Percentiles rank a stretch among this genome's conserved stretches.
Conservation (phyloP, 2,113 vertebrate species). For the Ceyx melanurus region DNA sequence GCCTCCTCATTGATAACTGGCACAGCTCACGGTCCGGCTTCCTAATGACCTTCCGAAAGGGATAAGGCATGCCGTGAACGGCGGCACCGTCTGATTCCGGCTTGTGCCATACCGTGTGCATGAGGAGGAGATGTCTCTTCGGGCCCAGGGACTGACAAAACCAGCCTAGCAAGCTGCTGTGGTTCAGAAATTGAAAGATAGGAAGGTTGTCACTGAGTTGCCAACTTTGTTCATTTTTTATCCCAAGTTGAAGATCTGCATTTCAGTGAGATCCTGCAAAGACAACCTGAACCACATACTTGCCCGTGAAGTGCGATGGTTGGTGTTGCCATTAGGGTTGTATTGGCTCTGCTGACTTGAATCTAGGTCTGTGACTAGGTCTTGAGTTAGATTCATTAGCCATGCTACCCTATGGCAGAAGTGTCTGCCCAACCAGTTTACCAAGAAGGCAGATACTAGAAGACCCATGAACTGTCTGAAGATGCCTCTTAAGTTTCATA, state of each 20-base stretch:
- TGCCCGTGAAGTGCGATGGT: neutral
- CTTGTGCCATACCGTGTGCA: accelerated
- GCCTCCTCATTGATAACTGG: accelerated
- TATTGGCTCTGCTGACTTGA: neutral
- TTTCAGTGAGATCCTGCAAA: neutral
- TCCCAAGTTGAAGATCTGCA: neutral
- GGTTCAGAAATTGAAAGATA: neutral
- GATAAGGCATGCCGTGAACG: accelerated
- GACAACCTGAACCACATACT: accelerated
- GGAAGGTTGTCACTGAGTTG: neutral
- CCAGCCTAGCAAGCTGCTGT: accelerated
- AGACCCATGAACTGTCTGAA: neutral
- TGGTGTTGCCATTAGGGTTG: neutral
- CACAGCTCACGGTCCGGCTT: accelerated
- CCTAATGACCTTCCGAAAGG: neutral
- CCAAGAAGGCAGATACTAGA: neutral
- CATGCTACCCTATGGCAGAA: neutral
- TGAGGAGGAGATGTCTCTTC: neutral
- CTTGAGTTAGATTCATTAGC: neutral
- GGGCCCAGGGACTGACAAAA: accelerated
- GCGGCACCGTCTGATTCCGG: accelerated
- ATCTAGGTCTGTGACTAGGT: accelerated
- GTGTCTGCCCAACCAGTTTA: neutral
- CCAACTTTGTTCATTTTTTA: accelerated
- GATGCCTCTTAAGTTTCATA: accelerated